Base-by-base conservation (phyloP, 2,113 vertebrate species). In the Muscicapa adusta region DNA sequence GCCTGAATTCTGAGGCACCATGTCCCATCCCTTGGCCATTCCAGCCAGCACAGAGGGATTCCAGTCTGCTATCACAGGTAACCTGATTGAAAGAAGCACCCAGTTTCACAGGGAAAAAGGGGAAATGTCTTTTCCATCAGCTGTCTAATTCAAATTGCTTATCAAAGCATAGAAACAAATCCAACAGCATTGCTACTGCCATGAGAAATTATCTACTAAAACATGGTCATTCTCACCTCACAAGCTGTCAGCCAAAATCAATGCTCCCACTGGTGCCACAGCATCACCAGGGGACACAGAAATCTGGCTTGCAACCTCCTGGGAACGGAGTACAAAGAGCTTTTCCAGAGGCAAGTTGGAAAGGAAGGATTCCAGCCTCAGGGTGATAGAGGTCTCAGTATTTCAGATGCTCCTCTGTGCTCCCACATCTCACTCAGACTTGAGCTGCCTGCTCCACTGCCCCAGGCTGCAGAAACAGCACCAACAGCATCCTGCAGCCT, bases 91-190 rank as follows among this genome's bases (percentile, higher is more conserved):
- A 83, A 51, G 22, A 13, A 71, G 25, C 38, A 20, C 24, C 48
- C 31, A 40, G 10, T 47, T 70, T 47, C 60, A 76, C 24, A 58
- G 22, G 20, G 56, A 51, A 24, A 63, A 50, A 28, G 3, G 12
- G 20, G 11, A 84, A 89, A 73, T 24, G 25, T 3, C 43, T 73
- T 87, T 93, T 54, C 26, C 26, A 70, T 38, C 77, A 89, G 54
- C 23, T 91, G 54, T 87, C 40, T 61, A 61, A 87, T 43, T 12
- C 33, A 70, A 84, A 91, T 57, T 76, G 25, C 36, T 87, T 56
- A 51, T 84, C 45, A 72, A 91, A 89, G 38, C 58, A 80, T 7
- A 71, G 54, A 76, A 93, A 58, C 40, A 76, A 80, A 80, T 36
- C 31, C 54, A 89, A 71, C 22, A 56, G 19, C 26, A 12, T 29